Conservation (phyloP, 2,888 invertebrate genomes). For the Cosmorhoe ocellata region DNA sequence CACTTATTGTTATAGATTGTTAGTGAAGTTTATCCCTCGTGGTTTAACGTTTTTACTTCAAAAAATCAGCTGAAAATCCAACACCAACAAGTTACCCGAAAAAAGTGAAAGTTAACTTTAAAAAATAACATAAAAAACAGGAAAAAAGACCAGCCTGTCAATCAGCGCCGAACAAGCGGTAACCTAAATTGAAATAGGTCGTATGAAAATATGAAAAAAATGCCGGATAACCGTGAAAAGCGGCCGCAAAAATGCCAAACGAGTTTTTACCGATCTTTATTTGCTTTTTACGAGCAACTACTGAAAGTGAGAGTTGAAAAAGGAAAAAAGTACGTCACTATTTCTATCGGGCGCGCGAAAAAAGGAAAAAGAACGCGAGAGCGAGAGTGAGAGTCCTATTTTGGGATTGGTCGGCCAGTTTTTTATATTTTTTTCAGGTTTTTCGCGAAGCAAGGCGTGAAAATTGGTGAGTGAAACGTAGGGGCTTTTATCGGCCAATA, state of each 20-base stretch:
- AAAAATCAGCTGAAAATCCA: not conserved
- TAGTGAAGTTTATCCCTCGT: too few species aligned
- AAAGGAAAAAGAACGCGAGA: slow-evolving; percentile 50
- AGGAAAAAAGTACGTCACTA: slow-evolving; percentile 77
- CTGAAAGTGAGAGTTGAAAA: slow-evolving; percentile 72
- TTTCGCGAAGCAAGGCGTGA: slow-evolving; percentile 29
- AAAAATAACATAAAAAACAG: slow-evolving; percentile 4
- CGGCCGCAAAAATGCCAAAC: slow-evolving; percentile 61
- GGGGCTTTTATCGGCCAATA: slow-evolving; percentile 18
- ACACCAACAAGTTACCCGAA: not conserved
- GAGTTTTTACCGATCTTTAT: slow-evolving; percentile 75
- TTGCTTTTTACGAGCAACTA: slow-evolving; percentile 75
- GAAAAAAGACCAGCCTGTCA: slow-evolving; percentile 26
- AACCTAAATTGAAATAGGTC: slow-evolving; percentile 34
- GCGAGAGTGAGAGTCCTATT: slow-evolving; percentile 76
- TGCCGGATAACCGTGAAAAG: slow-evolving; percentile 65
- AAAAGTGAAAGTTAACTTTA: slow-evolving; percentile 10
- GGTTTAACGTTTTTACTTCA: not conserved
- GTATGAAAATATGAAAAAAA: slow-evolving; percentile 50
- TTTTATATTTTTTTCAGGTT: slow-evolving; percentile 51
- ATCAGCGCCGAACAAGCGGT: slow-evolving; percentile 25
- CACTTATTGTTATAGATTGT: too few species aligned
- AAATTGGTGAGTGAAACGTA: slow-evolving; percentile 17
- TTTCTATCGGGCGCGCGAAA: slow-evolving; percentile 73
- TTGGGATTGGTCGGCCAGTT: slow-evolving; percentile 62